phyloP scores from a whole-genome alignment of 2,888 invertebrate genomes.

The Spisula solida region DNA sequence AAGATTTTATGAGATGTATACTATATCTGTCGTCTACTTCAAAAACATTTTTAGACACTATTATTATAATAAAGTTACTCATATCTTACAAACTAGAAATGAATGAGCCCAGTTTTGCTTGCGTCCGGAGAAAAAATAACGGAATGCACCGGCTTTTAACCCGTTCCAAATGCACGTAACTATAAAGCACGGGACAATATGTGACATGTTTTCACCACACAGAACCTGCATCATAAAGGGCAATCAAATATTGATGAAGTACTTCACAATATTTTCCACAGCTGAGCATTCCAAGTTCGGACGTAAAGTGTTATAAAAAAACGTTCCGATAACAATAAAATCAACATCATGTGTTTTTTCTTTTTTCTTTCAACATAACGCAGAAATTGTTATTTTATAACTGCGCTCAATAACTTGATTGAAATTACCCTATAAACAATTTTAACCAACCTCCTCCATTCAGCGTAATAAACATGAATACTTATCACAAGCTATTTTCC shows the following conservation, averaged over 20 bases:
- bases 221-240: background rate
- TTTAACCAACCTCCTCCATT: constrained; percentile 34
- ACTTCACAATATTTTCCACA: background rate
- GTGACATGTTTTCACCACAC: background rate
- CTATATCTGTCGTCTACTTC: no score
- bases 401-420: constrained; percentile 34
- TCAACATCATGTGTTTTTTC: background rate
- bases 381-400: constrained; percentile 6
- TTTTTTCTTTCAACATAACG: background rate
- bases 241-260: background rate
- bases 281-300: background rate
- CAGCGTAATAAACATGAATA: constrained; percentile 26
- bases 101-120: no score
- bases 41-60: no score
- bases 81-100: no score
- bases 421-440: constrained; percentile 39
- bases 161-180: no score
- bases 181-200: background rate
- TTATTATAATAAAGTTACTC: no score
- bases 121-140: no score
- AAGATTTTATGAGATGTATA: no score
- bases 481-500: constrained; percentile 37
- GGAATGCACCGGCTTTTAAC: no score
- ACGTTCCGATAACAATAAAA: background rate
- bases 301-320: background rate